phyloP scores from a whole-genome alignment of 2,797 vertebrate genomes.

The Tolypeutes matacus region DNA sequence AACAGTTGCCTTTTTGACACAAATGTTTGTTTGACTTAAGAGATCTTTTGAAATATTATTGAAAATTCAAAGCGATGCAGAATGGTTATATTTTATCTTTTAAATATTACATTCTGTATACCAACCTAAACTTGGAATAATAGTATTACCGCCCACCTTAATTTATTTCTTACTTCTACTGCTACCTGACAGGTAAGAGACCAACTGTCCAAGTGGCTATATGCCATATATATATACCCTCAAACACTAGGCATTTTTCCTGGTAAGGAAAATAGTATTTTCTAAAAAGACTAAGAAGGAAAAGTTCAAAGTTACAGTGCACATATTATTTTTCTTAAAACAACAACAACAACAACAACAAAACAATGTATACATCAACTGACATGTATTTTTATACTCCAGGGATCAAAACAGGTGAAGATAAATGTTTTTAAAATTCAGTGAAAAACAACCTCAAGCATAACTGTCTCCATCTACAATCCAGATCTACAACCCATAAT shows the following conservation, averaged over 20 bases:
- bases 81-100: neutral
- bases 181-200: neutral
- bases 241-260: conserved; percentile 40
- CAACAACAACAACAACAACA: too few species aligned
- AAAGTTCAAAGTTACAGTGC: conserved; percentile 25
- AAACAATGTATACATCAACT: conserved; percentile 54
- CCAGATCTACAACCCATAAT: neutral
- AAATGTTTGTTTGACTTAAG: conserved; percentile 24
- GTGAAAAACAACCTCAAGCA: conserved; percentile 67
- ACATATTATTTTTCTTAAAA: conserved; percentile 62
- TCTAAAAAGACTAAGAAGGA: conserved; percentile 58
- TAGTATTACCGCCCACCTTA: neutral
- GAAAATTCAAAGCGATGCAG: neutral
- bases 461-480: conserved; percentile 42
- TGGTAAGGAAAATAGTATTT: neutral
- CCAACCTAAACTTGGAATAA: neutral
- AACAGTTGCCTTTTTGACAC: neutral
- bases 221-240: conserved; percentile 35
- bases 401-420: conserved; percentile 42
- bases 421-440: conserved; percentile 66
- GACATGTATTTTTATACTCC: conserved; percentile 67
- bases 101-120: conserved; percentile 14
- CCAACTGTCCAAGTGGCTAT: neutral
- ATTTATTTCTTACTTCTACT: neutral
- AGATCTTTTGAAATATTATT: conserved; percentile 28